These are phyloP conservation scores for Istiophorus platypterus DNA, from an alignment of 2,113 vertebrate genomes.

Conservation along the genomic window DNA sequence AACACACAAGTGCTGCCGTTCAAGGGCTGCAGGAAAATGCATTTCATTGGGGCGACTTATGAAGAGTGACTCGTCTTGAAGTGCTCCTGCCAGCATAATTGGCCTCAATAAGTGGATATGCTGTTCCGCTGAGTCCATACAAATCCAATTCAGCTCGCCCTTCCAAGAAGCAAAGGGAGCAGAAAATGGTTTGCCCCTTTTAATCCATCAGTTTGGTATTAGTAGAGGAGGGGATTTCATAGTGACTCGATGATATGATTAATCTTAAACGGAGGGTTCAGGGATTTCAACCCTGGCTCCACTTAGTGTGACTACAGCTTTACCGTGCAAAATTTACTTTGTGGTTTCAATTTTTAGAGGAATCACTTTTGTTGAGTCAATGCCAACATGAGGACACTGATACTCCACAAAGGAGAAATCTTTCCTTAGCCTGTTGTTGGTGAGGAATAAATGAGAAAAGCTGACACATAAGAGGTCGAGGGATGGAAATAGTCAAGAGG, in stretches of 20 bases:
- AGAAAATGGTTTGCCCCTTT: slow-evolving; percentile 77
- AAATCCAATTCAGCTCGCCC: slow-evolving; percentile 75
- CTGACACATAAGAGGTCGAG: not conserved
- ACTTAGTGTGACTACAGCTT: not conserved
- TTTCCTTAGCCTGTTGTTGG: not conserved
- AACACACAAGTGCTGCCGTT: slow-evolving; percentile 29
- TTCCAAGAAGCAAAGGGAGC: slow-evolving; percentile 68
- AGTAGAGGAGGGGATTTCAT: slow-evolving; percentile 47
- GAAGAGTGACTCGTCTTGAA: slow-evolving; percentile 57
- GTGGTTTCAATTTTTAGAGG: slow-evolving; percentile 1
- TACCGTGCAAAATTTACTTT: slow-evolving; percentile 18
- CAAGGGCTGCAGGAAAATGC: slow-evolving; percentile 9
- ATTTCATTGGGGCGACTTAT: slow-evolving; percentile 39
- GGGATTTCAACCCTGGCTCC: not conserved
- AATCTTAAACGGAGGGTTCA: slow-evolving; percentile 20
- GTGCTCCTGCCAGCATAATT: slow-evolving; percentile 73
- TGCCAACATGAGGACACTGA: not conserved
- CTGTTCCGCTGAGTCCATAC: slow-evolving; percentile 69
- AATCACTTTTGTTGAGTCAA: not conserved
- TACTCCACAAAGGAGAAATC: not conserved
- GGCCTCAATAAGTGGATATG: slow-evolving; percentile 72
- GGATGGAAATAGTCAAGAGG: not conserved
- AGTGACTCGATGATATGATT: slow-evolving; percentile 42
- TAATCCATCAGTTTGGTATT: slow-evolving; percentile 69
- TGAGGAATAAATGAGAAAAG: not conserved